Evolutionary conservation across 2,113 vertebrate species (phyloP), one percentile per base, ranked within the genome.

Genomic region (Terrapene triunguis): DNA sequence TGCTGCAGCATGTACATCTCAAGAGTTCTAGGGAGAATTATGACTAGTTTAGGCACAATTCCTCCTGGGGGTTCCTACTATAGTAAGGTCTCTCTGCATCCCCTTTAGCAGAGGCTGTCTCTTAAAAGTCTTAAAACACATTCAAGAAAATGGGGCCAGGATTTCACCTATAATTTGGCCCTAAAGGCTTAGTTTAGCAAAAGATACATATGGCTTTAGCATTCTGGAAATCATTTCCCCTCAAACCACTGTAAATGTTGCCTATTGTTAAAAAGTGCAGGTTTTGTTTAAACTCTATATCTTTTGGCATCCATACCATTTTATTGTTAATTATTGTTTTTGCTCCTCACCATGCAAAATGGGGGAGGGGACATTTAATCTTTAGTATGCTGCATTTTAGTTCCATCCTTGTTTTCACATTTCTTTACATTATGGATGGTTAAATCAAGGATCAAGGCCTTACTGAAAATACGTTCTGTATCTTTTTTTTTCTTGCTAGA

Each of bases 251-350:
- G 82, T 97, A 96, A 97, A 95, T 96, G 94, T 96, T 96, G 85
- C 91, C 95, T 90, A 87, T 95, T 95, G 87, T 96, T 97, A 97
- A 97, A 97, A 97, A 96, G 89, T 92, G 84, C 91, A 88, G 96
- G 93, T 93, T 97, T 95, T 96, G 89, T 96, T 93, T 95, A 96
- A 97, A 96, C 92, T 92, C 92, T 87, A 88, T 94, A 97, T 94
- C 86, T 92, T 96, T 94, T 93, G 90, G 83, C 90, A 85, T 94
- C 69, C 54, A n/a, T 94, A 55, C 69, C 55, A 85, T 97, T 94
- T 95, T 91, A 89, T 91, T 96, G 92, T 94, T 97, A 89, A 96
- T 97, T 93, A 97, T 88, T 42, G 17, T 42, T 94, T 92, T 88
- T 97, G 62, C 82, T 93, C 89, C 88, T 96, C 89, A 42, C 79